Conservation (phyloP, 2,888 invertebrate genomes). For the Eurois occulta region DNA sequence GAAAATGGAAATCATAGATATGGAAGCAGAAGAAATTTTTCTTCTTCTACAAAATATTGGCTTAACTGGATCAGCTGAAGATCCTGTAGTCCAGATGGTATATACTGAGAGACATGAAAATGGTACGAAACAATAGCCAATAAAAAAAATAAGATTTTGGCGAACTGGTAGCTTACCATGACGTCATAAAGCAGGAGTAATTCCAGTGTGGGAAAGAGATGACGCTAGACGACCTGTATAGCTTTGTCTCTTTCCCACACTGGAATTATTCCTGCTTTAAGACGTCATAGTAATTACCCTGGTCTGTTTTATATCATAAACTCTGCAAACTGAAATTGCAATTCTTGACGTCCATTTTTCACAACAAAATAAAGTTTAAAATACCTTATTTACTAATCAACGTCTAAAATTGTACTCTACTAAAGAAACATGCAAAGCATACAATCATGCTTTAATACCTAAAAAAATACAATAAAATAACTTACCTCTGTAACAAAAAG, state of each 20-base stretch:
- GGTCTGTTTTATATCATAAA: not conserved
- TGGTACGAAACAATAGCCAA: not conserved
- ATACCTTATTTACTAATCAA: not conserved
- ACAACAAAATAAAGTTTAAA: not conserved
- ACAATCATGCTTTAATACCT: conserved; percentile 30
- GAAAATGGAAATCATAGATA: not conserved
- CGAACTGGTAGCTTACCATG: no score
- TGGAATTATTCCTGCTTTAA: no score
- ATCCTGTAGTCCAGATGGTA: not conserved
- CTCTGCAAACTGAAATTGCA: not conserved
- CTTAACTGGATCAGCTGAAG: not conserved
- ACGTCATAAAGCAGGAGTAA: no score
- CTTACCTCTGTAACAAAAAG: conserved; percentile 46
- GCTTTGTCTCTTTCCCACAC: no score
- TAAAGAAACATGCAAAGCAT: conserved; percentile 50
- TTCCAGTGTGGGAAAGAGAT: no score
- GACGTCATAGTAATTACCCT: no score
- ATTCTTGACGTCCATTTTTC: not conserved
- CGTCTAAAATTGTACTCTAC: not conserved
- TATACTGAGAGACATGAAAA: not conserved
- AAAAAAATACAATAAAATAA: conserved; percentile 15
- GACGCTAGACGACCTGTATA: no score
- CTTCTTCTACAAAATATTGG: not conserved
- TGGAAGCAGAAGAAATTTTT: not conserved
- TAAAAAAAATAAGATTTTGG: not conserved